Percentiles rank a stretch among this genome's conserved stretches.
Evolutionary conservation across 2,113 vertebrate genomes (phyloP).

Genomic region (Salvator merianae): DNA sequence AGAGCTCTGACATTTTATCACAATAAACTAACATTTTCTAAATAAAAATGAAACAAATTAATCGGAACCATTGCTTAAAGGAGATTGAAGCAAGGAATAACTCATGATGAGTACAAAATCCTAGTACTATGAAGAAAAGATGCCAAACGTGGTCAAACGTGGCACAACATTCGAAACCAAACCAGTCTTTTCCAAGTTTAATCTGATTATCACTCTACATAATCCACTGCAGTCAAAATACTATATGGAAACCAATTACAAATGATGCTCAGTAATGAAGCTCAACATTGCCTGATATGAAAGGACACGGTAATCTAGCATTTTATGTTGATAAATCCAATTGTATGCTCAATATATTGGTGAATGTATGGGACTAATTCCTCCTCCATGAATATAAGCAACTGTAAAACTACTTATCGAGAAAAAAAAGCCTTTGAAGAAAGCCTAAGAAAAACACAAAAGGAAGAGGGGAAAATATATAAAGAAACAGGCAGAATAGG

Average conservation of each 20-base stretch:
- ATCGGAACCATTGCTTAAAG: neutral
- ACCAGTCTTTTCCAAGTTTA: neutral
- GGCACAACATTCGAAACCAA: neutral
- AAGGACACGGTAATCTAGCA: neutral
- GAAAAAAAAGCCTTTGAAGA: neutral
- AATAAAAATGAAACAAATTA: neutral
- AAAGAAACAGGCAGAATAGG: neutral
- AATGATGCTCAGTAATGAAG: neutral
- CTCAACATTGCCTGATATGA: neutral
- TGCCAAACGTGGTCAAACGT: neutral
- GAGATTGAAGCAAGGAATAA: neutral
- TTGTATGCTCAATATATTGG: neutral
- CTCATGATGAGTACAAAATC: neutral
- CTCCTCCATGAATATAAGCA: neutral
- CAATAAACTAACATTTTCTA: neutral
- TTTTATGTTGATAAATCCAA: neutral
- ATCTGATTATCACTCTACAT: slow-evolving; percentile 11
- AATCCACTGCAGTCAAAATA: neutral
- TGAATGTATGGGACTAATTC: neutral
- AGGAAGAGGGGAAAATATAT: neutral
- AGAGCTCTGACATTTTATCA: too few species aligned
- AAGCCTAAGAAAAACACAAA: neutral
- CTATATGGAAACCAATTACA: neutral
- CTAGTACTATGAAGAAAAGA: neutral
- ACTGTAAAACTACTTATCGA: neutral